Evolutionary conservation across 2,888 invertebrate genomes (phyloP), one percentile per base, ranked within the genome.

Genomic region (Beris morrisii): DNA sequence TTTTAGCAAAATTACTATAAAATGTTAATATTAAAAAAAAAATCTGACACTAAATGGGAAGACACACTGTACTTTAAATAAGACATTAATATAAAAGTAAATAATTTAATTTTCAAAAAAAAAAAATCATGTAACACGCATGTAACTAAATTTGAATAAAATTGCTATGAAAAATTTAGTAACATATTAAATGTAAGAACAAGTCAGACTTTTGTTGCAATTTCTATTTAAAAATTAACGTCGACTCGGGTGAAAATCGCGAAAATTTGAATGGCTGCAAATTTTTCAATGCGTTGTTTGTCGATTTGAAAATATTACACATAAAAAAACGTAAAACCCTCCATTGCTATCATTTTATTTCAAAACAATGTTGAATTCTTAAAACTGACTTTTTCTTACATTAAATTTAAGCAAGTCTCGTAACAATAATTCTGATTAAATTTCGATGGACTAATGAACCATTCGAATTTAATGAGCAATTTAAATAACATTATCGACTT

Each of bases 201-300:
- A 65, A 68, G 56, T 63, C 56, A 63, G 46, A 64, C 54, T 61
- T 61, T 3, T 38, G 15, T 50, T 65, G n/a, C 31, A 30, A 55
- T 64, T 64, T 38, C 45, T 28, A 45, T 32, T 52, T 43, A 3
- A 46, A 46, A 50, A 30, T 31, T 11, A 11, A 45, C 48, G n/a
- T 64, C 64, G 54, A 44, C n/a, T 46, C 30, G 63, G 54, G 57
- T 58, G 57, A 30, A 22, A 28, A 55, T 22, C 48, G 75, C 73
- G 76, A 74, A 69, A 71, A 74, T 77, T 80, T 80, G 81, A 81
- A 81, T 81, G 81, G 81, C 81, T 81, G 81, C 81, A 80, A 79
- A 76, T 77, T 75, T 3, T 74, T 72, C 71, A 68, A 70, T 43
- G 70, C 68, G 71, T 72, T 73, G 70, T 70, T 69, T 13, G 54